Evolutionary conservation across 2,797 vertebrate genomes (phyloP).

Genomic region (Chrysocyon brachyurus): DNA sequence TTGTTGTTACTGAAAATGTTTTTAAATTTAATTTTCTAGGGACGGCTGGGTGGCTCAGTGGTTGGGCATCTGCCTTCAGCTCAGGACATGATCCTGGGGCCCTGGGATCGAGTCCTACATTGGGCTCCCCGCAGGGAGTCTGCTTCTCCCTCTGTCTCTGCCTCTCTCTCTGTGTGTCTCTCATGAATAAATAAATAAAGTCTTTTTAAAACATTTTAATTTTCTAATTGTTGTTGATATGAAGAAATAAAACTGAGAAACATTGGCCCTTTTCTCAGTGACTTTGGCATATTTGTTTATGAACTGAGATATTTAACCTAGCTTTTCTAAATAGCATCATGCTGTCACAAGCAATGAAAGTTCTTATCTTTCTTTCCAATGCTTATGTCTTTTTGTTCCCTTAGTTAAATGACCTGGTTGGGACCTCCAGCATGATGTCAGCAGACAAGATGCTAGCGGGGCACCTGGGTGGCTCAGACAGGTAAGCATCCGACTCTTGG

Average conservation of each 20-base stretch:
- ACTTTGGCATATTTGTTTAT: background rate
- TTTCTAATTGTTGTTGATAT: background rate
- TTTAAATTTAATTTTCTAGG: background rate
- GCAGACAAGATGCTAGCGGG: background rate
- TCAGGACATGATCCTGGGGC: too few relatives aligned
- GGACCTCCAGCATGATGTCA: background rate
- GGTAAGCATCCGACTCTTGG: background rate
- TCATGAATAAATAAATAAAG: too few relatives aligned
- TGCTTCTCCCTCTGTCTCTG: too few relatives aligned
- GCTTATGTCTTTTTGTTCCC: background rate
- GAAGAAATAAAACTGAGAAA: background rate
- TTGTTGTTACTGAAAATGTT: background rate
- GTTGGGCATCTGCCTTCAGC: too few relatives aligned
- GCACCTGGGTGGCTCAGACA: background rate
- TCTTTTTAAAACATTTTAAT: background rate
- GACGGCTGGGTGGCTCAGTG: too few relatives aligned
- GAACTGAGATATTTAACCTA: background rate
- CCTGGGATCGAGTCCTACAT: too few relatives aligned
- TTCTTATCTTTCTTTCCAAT: background rate
- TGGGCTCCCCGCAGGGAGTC: too few relatives aligned
- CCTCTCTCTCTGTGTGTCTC: too few relatives aligned
- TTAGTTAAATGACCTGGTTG: background rate
- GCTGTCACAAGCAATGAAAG: background rate
- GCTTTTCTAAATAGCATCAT: background rate
- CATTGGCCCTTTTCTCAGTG: background rate